Evolutionary conservation across 53 echinoderm and acorn worm genomes (phyloP), one percentile per base, ranked within the genome.

Genomic region (Astropecten irregularis): DNA sequence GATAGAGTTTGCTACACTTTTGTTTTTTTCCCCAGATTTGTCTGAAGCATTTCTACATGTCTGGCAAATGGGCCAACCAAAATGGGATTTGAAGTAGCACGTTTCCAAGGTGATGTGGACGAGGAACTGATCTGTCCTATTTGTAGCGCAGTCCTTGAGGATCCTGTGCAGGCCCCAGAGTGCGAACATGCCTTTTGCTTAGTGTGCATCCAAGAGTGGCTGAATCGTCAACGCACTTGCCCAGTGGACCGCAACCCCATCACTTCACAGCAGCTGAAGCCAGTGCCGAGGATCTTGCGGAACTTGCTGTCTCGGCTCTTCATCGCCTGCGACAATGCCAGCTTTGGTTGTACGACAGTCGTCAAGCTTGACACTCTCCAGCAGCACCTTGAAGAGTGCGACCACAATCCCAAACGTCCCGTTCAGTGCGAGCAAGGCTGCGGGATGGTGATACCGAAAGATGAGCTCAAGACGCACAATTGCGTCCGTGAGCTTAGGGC

Each of bases 151-250:
- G 97, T 96, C 15, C 87, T 96, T 9, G 97, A 96, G 49, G 97
- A 96, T n/a, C 97, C 97, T 11, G 73, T 93, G 10, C 89, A 96
- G 90, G 89, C 93, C 18, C 97, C 97, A 7, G 89, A 96, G 57
- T 96, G 97, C 83, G 97, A 96, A 66, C 97, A 96, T 83, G 97
- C 97, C 35, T 96, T 96, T 66, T 96, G 97, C 56, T 76, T 90
- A 10, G 84, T 73, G 1, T 96, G 97, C 66, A 96, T 96, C 77
- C 89, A 89, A 19, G 97, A 96, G 42, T 96, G 97, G 97, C 51
- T 96, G 55, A 89, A 88, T 26, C 79, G 93, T 7, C 93, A 96
- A 47, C 89, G 90, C 49, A 94, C 97, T 22, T 96, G 97, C 68
- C 97, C 97, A 3, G 93, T 96, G 55, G 97, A 96, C 88, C 89